phyloP scores from a whole-genome alignment of 92 coral and sea anemone species.

The Chrysogorgia sp. region DNA sequence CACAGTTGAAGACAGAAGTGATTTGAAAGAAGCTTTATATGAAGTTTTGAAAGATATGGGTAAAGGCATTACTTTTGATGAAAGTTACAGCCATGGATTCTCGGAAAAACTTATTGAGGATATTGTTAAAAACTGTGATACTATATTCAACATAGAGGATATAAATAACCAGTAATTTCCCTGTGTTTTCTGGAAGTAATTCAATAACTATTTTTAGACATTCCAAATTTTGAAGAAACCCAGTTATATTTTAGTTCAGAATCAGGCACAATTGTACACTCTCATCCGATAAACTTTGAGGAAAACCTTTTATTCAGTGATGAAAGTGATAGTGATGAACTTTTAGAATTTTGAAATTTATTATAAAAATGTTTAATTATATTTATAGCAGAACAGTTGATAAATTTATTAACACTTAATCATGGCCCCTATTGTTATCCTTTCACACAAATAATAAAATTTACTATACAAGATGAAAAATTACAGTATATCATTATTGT shows the following conservation, averaged over 20 bases:
- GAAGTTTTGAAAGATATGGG: conserved; percentile 38
- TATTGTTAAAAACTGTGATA: conserved; percentile 35
- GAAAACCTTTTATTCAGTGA: too few species aligned
- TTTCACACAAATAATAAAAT: too few species aligned
- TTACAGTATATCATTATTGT: too few species aligned
- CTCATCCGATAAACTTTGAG: too few species aligned
- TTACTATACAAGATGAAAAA: too few species aligned
- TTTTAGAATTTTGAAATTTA: too few species aligned
- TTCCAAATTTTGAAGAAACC: conserved; percentile 55
- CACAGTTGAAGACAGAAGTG: conserved; percentile 48
- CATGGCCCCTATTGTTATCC: too few species aligned
- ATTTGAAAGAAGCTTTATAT: conserved; percentile 43
- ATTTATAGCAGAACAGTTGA: too few species aligned
- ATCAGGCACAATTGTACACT: too few species aligned
- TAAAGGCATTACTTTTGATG: conserved; percentile 33
- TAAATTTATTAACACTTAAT: too few species aligned
- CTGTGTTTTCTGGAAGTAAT: conserved; percentile 51
- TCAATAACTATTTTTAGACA: conserved; percentile 63
- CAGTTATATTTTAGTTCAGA: conserved; percentile 19
- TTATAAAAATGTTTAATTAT: too few species aligned
- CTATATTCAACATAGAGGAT: conserved; percentile 53
- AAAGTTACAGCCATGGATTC: conserved; percentile 58
- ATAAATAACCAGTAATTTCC: not conserved
- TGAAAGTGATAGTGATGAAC: too few species aligned
- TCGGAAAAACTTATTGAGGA: conserved; percentile 45